Base-by-base conservation (phyloP, 2,113 vertebrate genomes). In the Laticauda colubrina region DNA sequence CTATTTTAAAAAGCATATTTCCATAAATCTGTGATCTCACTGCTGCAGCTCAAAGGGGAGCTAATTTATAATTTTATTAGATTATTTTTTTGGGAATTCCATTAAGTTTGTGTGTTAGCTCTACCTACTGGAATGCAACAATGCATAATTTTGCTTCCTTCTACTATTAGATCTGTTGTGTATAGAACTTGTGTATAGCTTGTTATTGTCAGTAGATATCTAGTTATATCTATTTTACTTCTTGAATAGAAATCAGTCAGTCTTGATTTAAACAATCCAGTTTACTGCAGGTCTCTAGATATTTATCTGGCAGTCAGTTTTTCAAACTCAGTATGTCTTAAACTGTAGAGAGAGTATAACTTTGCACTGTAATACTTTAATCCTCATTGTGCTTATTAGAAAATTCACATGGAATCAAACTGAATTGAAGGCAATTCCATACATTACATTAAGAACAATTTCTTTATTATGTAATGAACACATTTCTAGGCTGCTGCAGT, bases 141-240 rank as follows among this genome's bases (percentile, higher is more conserved):
- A 24, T 91, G 45, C 21, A 12, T 54, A 91, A 91, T n/a, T 43
- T 93, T 89, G 85, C 95, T 95, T 94, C 92, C 94, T 95, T 95
- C 95, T 94, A 85, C 92, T 85, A 34, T 0, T 89, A 48, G 15
- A 5, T 15, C 55, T 85, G 34, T 39, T 39, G 34, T 39, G 34
- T 39, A 39, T 39, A 39, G 34, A 39, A 39, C 34, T 39, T 39
- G 34, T 39, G 34, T 39, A 29, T 93, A 14, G 3, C 56, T 93
- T 34, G 61, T 91, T 57, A 2, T 0, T 0, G 4, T 21, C 89
- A 92, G 10, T 26, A 61, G 3, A 3, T 61, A 11, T 61, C 24
- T 11, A 24, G 9, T 61, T 61, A 26, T 45, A 43, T 15, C 39
- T 90, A 21, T 53, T 53, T 90, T n/a, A 21, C 53, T 91, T 56